Base-by-base conservation (phyloP, 2,888 invertebrate genomes). In the Athetis lepigone region DNA sequence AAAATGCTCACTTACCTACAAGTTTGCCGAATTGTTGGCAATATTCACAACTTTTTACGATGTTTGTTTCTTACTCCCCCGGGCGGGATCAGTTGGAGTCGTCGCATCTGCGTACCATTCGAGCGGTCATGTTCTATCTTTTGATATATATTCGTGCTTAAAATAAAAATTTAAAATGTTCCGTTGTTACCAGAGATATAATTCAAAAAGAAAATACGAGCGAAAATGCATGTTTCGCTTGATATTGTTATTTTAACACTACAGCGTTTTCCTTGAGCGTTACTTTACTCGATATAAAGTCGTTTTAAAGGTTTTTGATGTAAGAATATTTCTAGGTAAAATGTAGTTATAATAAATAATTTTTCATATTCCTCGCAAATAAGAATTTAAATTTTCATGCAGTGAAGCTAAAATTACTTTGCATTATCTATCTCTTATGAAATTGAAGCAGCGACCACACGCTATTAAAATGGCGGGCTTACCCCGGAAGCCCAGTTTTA, bases 21-120 rank as follows among this genome's bases (percentile, higher is more conserved):
- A 90, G 79, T 88, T 74, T 88, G 77, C 83, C 80, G 88, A 88
- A 89, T 88, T 89, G 88, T 88, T 87, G 81, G 87, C 85, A 87
- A 88, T 88, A 86, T 88, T 88, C 85, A 83, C 87, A 88, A 90
- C 86, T 92, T 92, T 91, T 90, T 91, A 88, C 90, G 85, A 87
- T 88, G 86, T 90, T 90, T 88, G 86, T 88, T 87, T 85, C 87
- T 82, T 70, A 46, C 76, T 80, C 80, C 85, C 83, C 76, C 71
- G 84, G 86, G 87, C 81, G 70, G 81, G 87, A 88, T 89, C 91
- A 85, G 87, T 83, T 82, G 84, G 83, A 88, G 85, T 85, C 85
- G 85, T 85, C 89, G 85, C 90, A 90, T 91, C 90, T 91, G 90
- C 86, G 88, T 89, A 85, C 85, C 84, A 81, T 87, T 89, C 85